phyloP scores from a whole-genome alignment of 2,113 vertebrate genomes.

The Barnardius zonarius region DNA sequence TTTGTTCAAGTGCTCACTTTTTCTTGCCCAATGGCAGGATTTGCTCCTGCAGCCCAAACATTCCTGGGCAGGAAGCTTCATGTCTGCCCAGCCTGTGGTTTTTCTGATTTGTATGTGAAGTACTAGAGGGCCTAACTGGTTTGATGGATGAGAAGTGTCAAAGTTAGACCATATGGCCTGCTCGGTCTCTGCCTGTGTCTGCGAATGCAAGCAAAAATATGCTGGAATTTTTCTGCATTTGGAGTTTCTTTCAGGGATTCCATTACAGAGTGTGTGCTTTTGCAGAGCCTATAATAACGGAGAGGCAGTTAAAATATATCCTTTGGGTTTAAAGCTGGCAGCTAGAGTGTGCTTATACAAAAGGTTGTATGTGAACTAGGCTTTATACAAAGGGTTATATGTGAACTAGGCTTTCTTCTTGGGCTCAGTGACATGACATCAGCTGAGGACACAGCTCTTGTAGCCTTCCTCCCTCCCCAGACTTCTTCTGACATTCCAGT shows the following conservation, averaged over 20 bases:
- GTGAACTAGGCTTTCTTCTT: not conserved
- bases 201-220: not conserved
- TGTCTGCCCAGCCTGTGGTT: conserved; percentile 18
- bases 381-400: not conserved
- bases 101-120: conserved; percentile 26
- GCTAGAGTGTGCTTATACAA: not conserved
- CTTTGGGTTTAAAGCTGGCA: not conserved
- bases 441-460: not conserved
- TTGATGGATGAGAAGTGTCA: conserved; percentile 31
- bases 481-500: not conserved
- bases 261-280: not conserved
- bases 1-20: not conserved
- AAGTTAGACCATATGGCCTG: not conserved
- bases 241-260: not conserved
- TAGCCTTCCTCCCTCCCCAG: not conserved
- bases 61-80: conserved; percentile 33
- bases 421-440: not conserved
- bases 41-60: not conserved
- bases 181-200: not conserved
- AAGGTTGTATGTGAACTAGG: not conserved
- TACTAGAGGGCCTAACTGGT: not conserved
- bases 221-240: not conserved
- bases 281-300: not conserved
- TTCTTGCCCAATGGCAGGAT: not conserved
- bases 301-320: conserved; percentile 13